Percentiles rank a stretch among this genome's conserved stretches.
phyloP scores from a whole-genome alignment of 2,888 invertebrate species.

The Acleris sparsana region DNA sequence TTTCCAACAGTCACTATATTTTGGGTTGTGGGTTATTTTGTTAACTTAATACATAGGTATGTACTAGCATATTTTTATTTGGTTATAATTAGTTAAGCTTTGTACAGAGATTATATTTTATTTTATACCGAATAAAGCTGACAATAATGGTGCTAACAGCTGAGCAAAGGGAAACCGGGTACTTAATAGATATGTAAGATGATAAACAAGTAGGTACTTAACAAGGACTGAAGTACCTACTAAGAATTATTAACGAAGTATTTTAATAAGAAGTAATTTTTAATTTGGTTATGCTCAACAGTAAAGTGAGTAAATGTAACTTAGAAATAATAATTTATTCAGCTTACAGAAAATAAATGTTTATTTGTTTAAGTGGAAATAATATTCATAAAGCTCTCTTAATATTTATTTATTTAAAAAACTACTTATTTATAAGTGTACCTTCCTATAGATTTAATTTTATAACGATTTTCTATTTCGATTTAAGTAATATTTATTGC shows the following conservation, averaged over 20 bases:
- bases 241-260: not conserved
- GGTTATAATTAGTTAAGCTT: conserved; percentile 34
- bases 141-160: conserved; percentile 67
- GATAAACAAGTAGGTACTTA: not conserved
- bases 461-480: not conserved
- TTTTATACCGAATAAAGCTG: conserved; percentile 55
- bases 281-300: conserved; percentile 21
- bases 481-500: conserved; percentile 1
- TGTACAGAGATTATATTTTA: conserved; percentile 32
- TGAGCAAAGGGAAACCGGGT: conserved; percentile 58
- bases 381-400: conserved; percentile 12
- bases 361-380: too few relatives aligned
- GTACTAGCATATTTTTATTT: conserved; percentile 6
- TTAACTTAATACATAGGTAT: conserved; percentile 25
- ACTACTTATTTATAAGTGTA: not conserved
- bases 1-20: conserved; percentile 62
- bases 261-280: conserved; percentile 1
- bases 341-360: too few relatives aligned
- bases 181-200: conserved; percentile 36
- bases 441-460: conserved; percentile 14
- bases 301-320: not conserved
- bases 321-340: too few relatives aligned
- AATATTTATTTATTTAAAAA: conserved; percentile 10
- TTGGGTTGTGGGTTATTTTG: conserved; percentile 58
- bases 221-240: too few relatives aligned